Conservation (phyloP, 2,888 invertebrate genomes). For the Caenorhabditis sp. region DNA sequence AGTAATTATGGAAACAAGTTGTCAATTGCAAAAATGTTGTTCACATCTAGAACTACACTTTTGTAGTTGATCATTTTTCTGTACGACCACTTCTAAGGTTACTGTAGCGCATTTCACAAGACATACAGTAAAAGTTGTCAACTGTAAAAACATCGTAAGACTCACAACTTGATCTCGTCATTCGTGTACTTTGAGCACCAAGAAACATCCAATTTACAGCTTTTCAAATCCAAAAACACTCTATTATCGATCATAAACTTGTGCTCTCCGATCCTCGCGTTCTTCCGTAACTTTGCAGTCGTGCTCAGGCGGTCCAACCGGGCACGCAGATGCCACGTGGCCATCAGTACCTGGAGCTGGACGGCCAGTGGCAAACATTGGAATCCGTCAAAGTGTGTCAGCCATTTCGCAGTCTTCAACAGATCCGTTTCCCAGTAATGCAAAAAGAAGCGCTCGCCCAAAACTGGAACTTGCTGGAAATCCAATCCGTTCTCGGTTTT, state of each 20-base stretch:
- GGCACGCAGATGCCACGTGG: conserved; percentile 36
- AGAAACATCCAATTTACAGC: conserved; percentile 23
- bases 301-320: conserved; percentile 23
- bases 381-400: conserved; percentile 46
- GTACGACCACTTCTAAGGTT: no score
- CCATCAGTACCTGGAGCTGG: conserved; percentile 48
- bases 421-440: conserved; percentile 38
- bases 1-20: no score
- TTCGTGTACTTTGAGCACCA: conserved; percentile 30
- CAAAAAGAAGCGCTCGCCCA: conserved; percentile 31
- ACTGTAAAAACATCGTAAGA: no score
- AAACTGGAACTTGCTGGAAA: background rate
- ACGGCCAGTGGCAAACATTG: conserved; percentile 27
- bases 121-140: no score
- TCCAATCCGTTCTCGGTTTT: background rate
- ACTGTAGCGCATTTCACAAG: no score
- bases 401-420: conserved; percentile 51
- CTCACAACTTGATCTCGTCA: conserved; percentile 31
- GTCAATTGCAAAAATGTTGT: no score
- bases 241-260: conserved; percentile 15
- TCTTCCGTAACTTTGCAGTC: conserved; percentile 11
- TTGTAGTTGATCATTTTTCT: no score
- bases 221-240: conserved; percentile 18
- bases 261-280: conserved; percentile 6
- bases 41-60: no score